Conservation (phyloP, 64 coral and sea anemone species). For the Dendrophyllia cribrosa region DNA sequence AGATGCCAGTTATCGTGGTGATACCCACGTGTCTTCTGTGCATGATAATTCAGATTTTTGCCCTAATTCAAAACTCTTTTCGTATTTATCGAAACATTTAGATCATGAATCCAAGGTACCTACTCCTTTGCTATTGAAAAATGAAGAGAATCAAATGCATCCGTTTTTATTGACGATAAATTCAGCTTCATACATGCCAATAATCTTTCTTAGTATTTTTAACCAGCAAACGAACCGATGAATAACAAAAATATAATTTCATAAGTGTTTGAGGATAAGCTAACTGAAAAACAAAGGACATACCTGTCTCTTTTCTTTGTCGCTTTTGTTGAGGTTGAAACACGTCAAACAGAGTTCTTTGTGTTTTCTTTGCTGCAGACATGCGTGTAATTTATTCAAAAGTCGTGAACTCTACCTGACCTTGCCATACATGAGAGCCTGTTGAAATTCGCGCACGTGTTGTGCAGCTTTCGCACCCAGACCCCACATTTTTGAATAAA, state of each 20-base stretch:
- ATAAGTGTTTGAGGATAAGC: slow-evolving; percentile 23
- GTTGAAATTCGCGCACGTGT: slow-evolving; percentile 40
- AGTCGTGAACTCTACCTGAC: slow-evolving; percentile 57
- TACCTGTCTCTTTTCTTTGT: slow-evolving; percentile 54
- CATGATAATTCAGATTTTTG: no score
- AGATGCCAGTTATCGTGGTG: no score
- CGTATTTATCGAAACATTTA: no score
- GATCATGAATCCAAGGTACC: no score
- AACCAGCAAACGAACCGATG: slow-evolving; percentile 35
- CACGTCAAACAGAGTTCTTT: slow-evolving; percentile 52
- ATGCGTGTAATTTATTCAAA: slow-evolving; percentile 64
- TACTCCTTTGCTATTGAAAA: no score
- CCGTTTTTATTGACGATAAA: no score
- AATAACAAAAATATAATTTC: slow-evolving; percentile 38
- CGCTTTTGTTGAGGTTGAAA: slow-evolving; percentile 40
- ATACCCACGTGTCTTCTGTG: slow-evolving; percentile 48
- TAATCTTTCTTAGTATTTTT: slow-evolving; percentile 51
- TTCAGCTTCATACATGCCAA: no score
- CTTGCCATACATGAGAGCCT: slow-evolving; percentile 31
- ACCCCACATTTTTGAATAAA: slow-evolving; percentile 37
- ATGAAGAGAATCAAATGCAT: no score
- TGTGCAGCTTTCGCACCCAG: slow-evolving; percentile 62
- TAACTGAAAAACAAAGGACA: slow-evolving; percentile 10
- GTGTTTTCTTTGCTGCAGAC: slow-evolving; percentile 60
- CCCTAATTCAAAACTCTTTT: no score